Conservation (phyloP, 2,113 vertebrate species). For the Mormyrus iriodes region DNA sequence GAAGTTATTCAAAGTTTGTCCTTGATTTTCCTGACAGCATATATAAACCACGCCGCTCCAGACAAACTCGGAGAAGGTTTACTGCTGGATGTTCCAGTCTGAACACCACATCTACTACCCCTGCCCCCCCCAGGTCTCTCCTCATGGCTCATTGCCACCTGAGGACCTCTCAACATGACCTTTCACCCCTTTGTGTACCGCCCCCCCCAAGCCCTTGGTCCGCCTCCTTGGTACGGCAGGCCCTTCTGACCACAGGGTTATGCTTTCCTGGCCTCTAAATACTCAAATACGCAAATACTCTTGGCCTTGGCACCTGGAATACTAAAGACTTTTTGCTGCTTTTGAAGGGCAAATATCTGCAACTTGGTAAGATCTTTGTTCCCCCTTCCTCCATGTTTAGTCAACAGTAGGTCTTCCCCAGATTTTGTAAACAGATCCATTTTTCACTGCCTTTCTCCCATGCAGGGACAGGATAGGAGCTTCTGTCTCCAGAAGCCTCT, state of each 20-base stretch:
- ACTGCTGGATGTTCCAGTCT: background rate
- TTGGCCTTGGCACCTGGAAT: background rate
- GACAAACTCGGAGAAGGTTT: background rate
- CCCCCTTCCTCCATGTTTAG: background rate
- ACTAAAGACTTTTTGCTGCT: background rate
- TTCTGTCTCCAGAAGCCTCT: background rate
- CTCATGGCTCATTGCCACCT: background rate
- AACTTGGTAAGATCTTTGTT: background rate
- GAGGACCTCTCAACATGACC: background rate
- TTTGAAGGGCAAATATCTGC: background rate
- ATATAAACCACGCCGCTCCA: background rate
- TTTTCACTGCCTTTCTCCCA: background rate
- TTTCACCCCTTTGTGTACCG: background rate
- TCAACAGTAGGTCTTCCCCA: background rate
- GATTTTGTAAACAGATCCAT: background rate
- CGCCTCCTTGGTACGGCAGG: background rate
- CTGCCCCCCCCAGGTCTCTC: background rate
- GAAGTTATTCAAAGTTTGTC: background rate
- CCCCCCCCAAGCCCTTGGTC: background rate
- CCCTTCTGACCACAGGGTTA: background rate
- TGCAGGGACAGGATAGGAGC: background rate
- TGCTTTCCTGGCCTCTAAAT: background rate
- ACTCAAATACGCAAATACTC: too few species aligned
- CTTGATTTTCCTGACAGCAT: background rate
- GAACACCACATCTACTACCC: background rate